These are phyloP conservation scores for Papilio glaucus DNA, from an alignment of 1,140 invertebrate species.

Conservation along the genomic window DNA sequence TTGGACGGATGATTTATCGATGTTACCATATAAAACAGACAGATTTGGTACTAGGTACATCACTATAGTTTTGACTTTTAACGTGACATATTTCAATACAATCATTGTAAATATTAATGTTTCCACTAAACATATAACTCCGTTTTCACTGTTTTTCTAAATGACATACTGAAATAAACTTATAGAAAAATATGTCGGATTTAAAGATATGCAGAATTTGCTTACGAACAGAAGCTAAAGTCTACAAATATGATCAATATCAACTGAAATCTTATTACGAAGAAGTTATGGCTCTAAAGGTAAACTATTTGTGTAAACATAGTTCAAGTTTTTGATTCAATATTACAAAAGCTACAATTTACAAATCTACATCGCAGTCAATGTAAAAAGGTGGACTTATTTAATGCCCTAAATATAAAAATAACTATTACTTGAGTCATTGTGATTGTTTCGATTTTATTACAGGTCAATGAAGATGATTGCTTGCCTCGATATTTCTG, in stretches of 20 bases:
- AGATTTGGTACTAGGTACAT: no score
- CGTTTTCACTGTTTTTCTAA: not conserved
- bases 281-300: conserved; percentile 67
- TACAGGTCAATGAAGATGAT: conserved; percentile 58
- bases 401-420: no score
- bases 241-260: conserved; percentile 61
- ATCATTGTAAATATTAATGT: not conserved
- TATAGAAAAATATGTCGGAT: conserved; percentile 47
- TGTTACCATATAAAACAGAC: no score
- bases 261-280: conserved; percentile 70
- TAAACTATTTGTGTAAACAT: conserved; percentile 48
- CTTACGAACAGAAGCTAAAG: conserved; percentile 60
- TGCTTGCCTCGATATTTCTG: conserved; percentile 66
- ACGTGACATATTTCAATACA: not conserved
- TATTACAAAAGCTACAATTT: no score
- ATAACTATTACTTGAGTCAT: no score
- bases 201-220: conserved; percentile 72
- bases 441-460: conserved; percentile 13
- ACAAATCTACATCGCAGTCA: no score
- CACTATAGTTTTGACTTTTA: not conserved
- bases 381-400: no score
- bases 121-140: not conserved
- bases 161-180: not conserved
- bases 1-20: no score
- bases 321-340: not conserved